A percentile compares a stretch with the other conserved stretches of the same genome.
Evolutionary conservation across 2,113 vertebrate genomes (phyloP).

Genomic region (Elachura formosa): DNA sequence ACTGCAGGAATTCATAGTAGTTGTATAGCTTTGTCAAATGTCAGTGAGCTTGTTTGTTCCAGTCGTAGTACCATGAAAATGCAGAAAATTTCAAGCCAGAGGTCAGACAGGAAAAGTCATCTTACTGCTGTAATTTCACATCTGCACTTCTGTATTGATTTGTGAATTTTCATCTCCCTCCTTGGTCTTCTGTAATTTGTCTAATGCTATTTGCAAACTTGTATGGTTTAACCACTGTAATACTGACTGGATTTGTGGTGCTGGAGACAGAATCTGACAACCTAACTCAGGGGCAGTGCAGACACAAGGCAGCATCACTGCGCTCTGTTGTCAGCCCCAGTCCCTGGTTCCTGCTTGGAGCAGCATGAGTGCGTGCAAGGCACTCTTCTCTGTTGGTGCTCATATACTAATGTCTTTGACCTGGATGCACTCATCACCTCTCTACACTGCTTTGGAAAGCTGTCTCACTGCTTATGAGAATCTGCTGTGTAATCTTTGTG

Average conservation of each 20-base stretch:
- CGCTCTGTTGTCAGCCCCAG: not conserved
- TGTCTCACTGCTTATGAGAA: not conserved
- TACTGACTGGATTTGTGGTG: not conserved
- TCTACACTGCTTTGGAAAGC: not conserved
- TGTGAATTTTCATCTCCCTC: not conserved
- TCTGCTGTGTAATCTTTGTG: not conserved
- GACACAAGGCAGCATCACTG: not conserved
- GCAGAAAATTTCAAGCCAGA: not conserved
- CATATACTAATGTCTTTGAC: not conserved
- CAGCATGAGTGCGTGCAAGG: not conserved
- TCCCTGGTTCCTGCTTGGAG: not conserved
- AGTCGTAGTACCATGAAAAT: not conserved
- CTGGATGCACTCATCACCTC: accelerated
- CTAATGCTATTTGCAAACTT: not conserved
- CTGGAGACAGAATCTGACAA: not conserved
- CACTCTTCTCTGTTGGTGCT: not conserved
- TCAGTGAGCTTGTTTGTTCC: not conserved
- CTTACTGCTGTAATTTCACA: not conserved
- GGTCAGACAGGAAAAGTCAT: not conserved
- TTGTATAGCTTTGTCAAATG: conserved; percentile 25
- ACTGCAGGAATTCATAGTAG: not conserved
- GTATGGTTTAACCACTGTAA: not conserved
- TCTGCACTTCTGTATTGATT: not conserved
- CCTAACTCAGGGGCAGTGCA: not conserved
- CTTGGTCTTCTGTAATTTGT: not conserved